phyloP scores from a whole-genome alignment of 2,113 vertebrate species.

The Alethe castanea region DNA sequence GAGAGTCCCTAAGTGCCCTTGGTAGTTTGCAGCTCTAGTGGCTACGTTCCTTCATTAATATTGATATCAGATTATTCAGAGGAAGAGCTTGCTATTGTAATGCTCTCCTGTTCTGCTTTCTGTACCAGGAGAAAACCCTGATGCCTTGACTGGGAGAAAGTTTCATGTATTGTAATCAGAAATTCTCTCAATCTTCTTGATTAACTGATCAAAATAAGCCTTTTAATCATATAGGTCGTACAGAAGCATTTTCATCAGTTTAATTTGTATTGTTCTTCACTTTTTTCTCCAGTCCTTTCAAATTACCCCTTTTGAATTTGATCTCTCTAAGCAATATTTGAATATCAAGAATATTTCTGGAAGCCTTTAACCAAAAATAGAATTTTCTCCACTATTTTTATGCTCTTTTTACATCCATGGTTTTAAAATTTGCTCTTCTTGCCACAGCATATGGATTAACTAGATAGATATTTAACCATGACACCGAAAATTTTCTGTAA shows the following conservation, averaged over 20 bases:
- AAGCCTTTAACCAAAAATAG: not conserved
- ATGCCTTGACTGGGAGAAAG: not conserved
- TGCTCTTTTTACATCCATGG: not conserved
- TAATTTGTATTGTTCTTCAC: conserved; percentile 6
- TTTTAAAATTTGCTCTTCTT: not conserved
- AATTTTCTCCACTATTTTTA: not conserved
- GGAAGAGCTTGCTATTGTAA: not conserved
- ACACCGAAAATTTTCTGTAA: not conserved
- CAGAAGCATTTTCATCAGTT: not conserved
- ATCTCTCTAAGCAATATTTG: not conserved
- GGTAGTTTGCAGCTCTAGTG: not conserved
- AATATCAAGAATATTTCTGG: not conserved
- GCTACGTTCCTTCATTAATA: not conserved
- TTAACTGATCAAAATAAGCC: not conserved
- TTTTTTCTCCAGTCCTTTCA: not conserved
- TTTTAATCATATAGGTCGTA: not conserved
- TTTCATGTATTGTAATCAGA: not conserved
- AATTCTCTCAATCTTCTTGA: not conserved
- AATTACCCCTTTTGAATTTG: not conserved
- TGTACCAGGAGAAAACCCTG: not conserved
- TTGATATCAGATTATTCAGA: not conserved
- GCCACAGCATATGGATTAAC: not conserved
- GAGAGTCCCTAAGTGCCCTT: not conserved
- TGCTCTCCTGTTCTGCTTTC: not conserved
- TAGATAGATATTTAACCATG: not conserved